A percentile compares a stretch with the other conserved stretches of the same genome.
These are phyloP conservation scores for Thera obeliscata DNA, from an alignment of 2,888 invertebrate species.

Conservation along the genomic window DNA sequence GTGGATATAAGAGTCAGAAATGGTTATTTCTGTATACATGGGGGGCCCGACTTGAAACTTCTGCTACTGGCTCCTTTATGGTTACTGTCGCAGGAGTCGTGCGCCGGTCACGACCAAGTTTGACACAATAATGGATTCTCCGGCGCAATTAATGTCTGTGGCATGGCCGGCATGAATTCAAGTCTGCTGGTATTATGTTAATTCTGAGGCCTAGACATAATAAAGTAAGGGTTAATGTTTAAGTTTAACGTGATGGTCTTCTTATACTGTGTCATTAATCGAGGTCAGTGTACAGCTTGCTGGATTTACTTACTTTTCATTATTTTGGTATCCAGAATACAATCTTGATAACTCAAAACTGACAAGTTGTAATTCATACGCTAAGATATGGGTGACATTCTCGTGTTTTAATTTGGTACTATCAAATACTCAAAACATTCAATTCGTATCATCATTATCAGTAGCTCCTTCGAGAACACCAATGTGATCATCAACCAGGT, in stretches of 20 bases:
- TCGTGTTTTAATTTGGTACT: no score
- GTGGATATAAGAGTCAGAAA: no score
- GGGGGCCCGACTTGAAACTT: neutral
- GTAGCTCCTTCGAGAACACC: no score
- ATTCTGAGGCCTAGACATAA: slow-evolving; percentile 28
- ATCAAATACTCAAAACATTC: no score
- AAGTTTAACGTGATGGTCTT: slow-evolving; percentile 11
- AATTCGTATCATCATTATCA: no score
- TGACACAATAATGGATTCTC: slow-evolving; percentile 50
- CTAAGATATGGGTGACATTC: no score
- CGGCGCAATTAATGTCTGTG: slow-evolving; percentile 34
- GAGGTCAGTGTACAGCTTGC: neutral
- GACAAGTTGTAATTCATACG: no score
- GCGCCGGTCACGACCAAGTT: slow-evolving; percentile 57
- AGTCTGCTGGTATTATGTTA: slow-evolving; percentile 24
- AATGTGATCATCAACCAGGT: no score
- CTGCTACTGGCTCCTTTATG: slow-evolving; percentile 33
- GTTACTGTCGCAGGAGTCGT: slow-evolving; percentile 38
- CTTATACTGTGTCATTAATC: slow-evolving; percentile 4
- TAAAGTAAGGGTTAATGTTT: slow-evolving; percentile 23
- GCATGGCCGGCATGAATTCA: slow-evolving; percentile 28
- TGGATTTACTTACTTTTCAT: neutral
- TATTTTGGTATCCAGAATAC: neutral
- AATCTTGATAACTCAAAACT: no score
- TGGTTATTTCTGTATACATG: neutral